Evolutionary conservation across 2,113 vertebrate genomes (phyloP), one percentile per base, ranked within the genome.

Genomic region (Pomatostomus ruficeps): DNA sequence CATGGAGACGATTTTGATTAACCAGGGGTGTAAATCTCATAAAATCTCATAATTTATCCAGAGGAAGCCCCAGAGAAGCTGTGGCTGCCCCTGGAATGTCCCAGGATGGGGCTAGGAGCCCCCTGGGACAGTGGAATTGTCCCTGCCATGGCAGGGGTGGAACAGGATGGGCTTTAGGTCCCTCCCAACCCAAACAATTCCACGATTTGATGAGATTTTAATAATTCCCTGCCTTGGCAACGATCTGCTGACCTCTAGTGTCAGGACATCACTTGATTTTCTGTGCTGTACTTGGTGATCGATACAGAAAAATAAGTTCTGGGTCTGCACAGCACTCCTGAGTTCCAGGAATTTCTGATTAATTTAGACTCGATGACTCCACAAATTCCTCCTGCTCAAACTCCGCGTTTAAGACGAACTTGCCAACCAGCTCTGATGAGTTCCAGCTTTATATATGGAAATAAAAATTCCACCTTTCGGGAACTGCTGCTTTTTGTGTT

Each of bases 221-320:
- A 57, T 88, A 88, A 80, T 79, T 42, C 49, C 75, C 93, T 95
- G 24, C 52, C 57, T 80, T 57, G 70, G 72, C 82, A 62, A 48
- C 96, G 92, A 38, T 73, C 67, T 63, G 74, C 77, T 97, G 97
- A 95, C 95, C 94, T 96, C 93, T 93, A 54, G 51, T 91, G 95
- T 85, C 90, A 92, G 43, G 67, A 81, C 9, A 26, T 48, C 71
- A 13, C 14, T 85, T 95, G 72, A 52, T 96, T 88, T 95, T 78
- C 76, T 94, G 28, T 40, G 57, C 51, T 88, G 82, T 61, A 57
- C 65, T 70, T 57, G 89, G 38, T 58, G 76, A 93, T 96, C 92
- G 54, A 85, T 95, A 88, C 29, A 33, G 85, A 85, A 95, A 96
- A 96, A 57, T 43, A 80, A 85, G 45, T 88, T 92, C 59, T 65